Evolutionary conservation across 2,797 vertebrate genomes (phyloP), one percentile per base, ranked within the genome.

Genomic region (Smutsia gigantea): DNA sequence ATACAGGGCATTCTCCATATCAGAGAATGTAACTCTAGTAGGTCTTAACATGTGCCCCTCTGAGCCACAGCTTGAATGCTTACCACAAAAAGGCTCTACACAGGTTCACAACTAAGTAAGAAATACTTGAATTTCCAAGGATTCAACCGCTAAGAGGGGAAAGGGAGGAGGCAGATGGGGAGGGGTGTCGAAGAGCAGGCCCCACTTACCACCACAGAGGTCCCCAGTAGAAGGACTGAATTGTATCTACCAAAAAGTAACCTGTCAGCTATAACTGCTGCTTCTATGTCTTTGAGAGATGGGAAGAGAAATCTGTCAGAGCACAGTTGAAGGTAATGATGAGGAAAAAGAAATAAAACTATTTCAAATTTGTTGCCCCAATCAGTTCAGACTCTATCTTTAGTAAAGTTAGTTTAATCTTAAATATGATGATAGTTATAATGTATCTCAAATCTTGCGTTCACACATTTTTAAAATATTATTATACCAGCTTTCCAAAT

Each of bases 401-500:
- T 72, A 42, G 7, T 74, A 42, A 89, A 78, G 37, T 66, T 84
- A 29, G 17, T 66, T 79, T 79, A 23, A 10, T 84, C 59, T 75
- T 85, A 94, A 51, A 31, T 53, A 88, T 68, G 49, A 61, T 1
- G 82, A 37, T 66, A 92, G 2, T 86, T 77, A 71, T 0, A 87
- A 3, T 53, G 10, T 71, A 2, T 85, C 31, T 77, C 3, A 81
- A 89, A 87, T 53, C 10, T 29, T 29, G 19, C 88, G 2, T 69
- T 89, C 27, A 69, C 9, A 83, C 53, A 51, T 18, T 71, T 78
- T 57, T 57, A 25, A 51, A 81, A 49, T 78, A 53, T 42, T 39
- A 63, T 85, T 85, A 51, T 2, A 84, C 19, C 25, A 75, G 57
- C 74, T 86, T 95, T 90, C 5, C 34, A 96, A 91, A 86, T 61